These are phyloP conservation scores for Archivesica marissinica DNA, from an alignment of 1,140 invertebrate species.

Conservation along the genomic window DNA sequence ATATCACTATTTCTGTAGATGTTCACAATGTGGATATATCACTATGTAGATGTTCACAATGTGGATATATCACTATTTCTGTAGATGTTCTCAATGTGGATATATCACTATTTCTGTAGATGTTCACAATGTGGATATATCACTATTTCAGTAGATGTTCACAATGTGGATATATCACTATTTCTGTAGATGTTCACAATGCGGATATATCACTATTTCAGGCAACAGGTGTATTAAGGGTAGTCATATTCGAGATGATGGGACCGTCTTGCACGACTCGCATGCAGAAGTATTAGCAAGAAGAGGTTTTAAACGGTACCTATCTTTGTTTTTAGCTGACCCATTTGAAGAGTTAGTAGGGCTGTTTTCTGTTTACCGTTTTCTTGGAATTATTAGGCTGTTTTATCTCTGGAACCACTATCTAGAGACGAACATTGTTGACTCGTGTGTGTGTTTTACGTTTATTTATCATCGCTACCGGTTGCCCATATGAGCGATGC, in stretches of 20 bases:
- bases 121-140: neutral
- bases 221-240: conserved; percentile 82
- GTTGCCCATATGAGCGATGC: too few relatives aligned
- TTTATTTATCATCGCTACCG: too few relatives aligned
- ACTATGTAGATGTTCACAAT: neutral
- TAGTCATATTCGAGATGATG: conserved; percentile 75
- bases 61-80: neutral
- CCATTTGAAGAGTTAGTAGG: too few relatives aligned
- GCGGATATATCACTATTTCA: conserved; percentile 32
- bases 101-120: neutral
- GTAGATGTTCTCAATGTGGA: neutral
- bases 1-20: too few relatives aligned
- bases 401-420: too few relatives aligned
- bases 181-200: neutral
- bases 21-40: neutral
- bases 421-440: too few relatives aligned
- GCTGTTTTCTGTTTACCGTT: too few relatives aligned
- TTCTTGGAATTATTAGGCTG: too few relatives aligned
- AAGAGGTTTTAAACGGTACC: conserved; percentile 90
- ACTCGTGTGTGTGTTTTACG: too few relatives aligned
- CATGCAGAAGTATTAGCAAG: conserved; percentile 96
- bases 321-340: conserved; percentile 74
- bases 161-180: neutral
- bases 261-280: conserved; percentile 91
- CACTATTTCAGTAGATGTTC: neutral